Evolutionary conservation across 1,140 invertebrate species (phyloP).

Genomic region (Druon quercuslanigerum): DNA sequence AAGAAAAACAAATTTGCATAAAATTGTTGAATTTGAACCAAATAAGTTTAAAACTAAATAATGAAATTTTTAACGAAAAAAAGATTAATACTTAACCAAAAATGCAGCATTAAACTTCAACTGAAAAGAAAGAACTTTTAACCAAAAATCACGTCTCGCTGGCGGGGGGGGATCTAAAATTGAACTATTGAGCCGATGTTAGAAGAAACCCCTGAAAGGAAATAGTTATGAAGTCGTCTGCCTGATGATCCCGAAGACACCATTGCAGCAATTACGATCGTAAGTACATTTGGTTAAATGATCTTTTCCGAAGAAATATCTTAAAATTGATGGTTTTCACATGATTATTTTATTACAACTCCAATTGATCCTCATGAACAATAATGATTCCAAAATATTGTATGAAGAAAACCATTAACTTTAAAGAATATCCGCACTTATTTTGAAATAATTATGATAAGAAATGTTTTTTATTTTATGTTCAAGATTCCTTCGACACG

Average conservation of each 20-base stretch:
- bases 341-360: constrained; percentile 63
- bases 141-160: no score
- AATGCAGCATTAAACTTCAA: no score
- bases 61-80: no score
- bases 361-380: constrained; percentile 74
- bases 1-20: no score
- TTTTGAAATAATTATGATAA: constrained; percentile 14
- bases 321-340: constrained; percentile 38
- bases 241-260: constrained; percentile 72
- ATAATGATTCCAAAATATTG: constrained; percentile 62
- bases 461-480: constrained; percentile 38
- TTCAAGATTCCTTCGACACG: constrained; percentile 74
- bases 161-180: no score
- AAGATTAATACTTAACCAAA: no score
- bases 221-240: constrained; percentile 58
- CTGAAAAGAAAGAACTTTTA: no score
- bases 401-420: constrained; percentile 57
- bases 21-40: no score
- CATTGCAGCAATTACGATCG: constrained; percentile 69
- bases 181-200: neutral
- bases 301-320: constrained; percentile 16
- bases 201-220: neutral
- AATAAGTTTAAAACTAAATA: no score
- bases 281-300: constrained; percentile 58
- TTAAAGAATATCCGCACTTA: neutral